Evolutionary conservation across 2,113 vertebrate genomes (phyloP).

Genomic region (Bos indicus): DNA sequence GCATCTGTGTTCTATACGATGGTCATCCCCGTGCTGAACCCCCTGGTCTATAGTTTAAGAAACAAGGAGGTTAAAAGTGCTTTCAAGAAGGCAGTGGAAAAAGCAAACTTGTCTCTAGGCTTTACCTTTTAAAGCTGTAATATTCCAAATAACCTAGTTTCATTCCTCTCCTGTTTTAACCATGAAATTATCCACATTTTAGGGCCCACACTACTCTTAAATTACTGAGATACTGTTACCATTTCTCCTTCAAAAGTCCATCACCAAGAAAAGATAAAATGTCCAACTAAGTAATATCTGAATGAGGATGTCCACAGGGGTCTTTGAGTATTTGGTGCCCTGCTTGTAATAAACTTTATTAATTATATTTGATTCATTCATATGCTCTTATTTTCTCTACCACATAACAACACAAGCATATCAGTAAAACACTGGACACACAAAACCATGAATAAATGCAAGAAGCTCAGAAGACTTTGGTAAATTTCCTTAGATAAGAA

Average conservation of each 20-base stretch:
- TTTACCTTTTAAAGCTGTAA: background rate
- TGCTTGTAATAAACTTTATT: background rate
- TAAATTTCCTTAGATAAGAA: background rate
- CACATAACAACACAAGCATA: background rate
- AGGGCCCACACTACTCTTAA: background rate
- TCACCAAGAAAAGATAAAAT: background rate
- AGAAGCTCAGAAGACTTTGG: background rate
- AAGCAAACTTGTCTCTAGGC: background rate
- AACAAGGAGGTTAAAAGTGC: slow-evolving; percentile 26
- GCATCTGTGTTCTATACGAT: background rate
- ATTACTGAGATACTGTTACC: background rate
- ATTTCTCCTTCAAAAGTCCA: background rate
- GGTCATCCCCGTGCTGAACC: slow-evolving; percentile 26
- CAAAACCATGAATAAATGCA: background rate
- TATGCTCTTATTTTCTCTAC: background rate
- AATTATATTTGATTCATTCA: background rate
- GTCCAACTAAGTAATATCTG: background rate
- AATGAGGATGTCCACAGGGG: background rate
- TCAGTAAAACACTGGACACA: background rate
- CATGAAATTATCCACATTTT: background rate
- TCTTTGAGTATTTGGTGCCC: too few relatives aligned
- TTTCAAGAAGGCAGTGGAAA: background rate
- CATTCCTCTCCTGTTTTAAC: background rate
- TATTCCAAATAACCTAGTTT: background rate
- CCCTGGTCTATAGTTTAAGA: slow-evolving; percentile 22